Percentiles rank a stretch among this genome's conserved stretches.
These are phyloP conservation scores for Platygyra sinensis DNA, from an alignment of 64 coral and sea anemone species.

Conservation along the genomic window DNA sequence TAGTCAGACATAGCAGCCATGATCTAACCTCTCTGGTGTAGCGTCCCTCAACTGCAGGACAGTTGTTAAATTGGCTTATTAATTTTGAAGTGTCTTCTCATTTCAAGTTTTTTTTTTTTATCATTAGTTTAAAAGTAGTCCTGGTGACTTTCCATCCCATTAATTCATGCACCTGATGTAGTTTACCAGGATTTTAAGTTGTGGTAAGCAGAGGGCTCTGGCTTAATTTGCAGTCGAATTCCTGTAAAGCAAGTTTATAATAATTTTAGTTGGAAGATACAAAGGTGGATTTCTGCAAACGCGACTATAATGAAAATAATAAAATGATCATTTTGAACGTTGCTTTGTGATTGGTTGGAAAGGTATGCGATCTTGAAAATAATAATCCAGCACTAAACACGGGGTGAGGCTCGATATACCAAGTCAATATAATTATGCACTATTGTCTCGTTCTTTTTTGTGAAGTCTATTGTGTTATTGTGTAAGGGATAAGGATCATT, in stretches of 20 bases:
- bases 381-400: no score
- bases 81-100: background rate
- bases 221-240: background rate
- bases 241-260: background rate
- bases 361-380: no score
- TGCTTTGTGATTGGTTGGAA: no score
- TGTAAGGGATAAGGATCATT: no score
- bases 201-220: background rate
- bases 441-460: no score
- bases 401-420: no score
- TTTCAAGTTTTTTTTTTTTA: background rate
- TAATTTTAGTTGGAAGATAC: no score
- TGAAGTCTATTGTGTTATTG: no score
- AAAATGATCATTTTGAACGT: no score
- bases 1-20: background rate
- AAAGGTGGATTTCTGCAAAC: no score
- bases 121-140: background rate
- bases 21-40: background rate
- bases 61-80: conserved; percentile 2
- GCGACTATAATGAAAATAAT: no score
- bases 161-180: background rate
- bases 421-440: no score
- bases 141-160: background rate
- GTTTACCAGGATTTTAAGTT: background rate
- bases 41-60: background rate